Evolutionary conservation across 2,888 invertebrate species (phyloP), one percentile per base, ranked within the genome.

Genomic region (Flexamia atlantica): DNA sequence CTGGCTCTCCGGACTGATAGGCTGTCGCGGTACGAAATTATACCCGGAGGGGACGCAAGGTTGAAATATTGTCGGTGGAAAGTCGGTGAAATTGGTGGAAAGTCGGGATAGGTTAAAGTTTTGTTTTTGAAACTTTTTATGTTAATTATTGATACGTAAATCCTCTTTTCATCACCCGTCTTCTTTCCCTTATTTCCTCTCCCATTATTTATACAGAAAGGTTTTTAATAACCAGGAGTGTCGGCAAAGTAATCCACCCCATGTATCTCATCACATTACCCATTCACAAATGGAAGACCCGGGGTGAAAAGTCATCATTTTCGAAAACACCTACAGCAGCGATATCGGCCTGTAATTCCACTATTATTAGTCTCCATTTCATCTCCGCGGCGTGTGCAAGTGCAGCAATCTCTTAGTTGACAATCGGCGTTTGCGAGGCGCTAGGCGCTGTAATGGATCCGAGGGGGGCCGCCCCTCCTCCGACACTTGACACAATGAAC

Each of bases 401-500:
- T 72, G 72, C 79, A 30, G 50, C 76, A 79, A 79, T 79, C 79
- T 79, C 79, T 53, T 79, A 32, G 53, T 70, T 32, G 23, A 57
- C 57, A 53, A 79, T 76, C 76, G 79, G 9, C 74, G 79, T 36
- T 57, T 72, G 68, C 2, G 72, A 42, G 72, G 20, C 20, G 68
- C n/a, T 30, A 64, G 74, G 76, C 53, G 25, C 12, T 57, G 79
- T 79, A 79, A 79, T 79, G 79, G 68, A 64, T 68, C 68, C 53
- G n/a, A 10, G 57, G 53, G 74, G 57, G 25, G 50, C 30, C 28
- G 68, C 10, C 57, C 30, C 82, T 46, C 82, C 14, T 72, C 60
- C 36, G 72, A 20, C 82, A 83, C 83, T 83, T 84, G 81, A 84
- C 81, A 84, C 84, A 84, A 84, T 80, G 84, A 82, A 74, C 68